Evolutionary conservation across 2,113 vertebrate species (phyloP).

Genomic region (Thalassoma bifasciatum): DNA sequence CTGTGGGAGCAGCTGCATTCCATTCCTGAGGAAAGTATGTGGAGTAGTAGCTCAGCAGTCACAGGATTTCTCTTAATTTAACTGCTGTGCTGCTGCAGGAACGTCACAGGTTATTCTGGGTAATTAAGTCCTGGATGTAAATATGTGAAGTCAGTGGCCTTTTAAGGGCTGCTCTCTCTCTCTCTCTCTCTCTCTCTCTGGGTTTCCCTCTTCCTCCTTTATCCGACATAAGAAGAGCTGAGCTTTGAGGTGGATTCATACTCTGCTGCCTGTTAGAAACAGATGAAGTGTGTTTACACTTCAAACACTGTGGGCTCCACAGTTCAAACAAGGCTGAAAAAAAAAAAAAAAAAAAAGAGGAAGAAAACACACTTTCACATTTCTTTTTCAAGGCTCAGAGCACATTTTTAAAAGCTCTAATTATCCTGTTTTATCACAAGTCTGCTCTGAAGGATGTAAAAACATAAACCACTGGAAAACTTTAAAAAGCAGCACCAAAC

Average conservation of each 20-base stretch:
- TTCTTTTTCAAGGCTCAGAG: slow-evolving; percentile 6
- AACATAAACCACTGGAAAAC: background rate
- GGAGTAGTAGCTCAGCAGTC: slow-evolving; percentile 74
- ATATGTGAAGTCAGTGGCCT: slow-evolving; percentile 54
- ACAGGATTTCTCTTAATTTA: slow-evolving; percentile 76
- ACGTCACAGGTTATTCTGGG: slow-evolving; percentile 72
- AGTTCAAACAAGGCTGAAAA: slow-evolving; percentile 46
- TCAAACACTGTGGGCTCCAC: slow-evolving; percentile 27
- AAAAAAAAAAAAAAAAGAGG: background rate
- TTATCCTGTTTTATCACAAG: background rate
- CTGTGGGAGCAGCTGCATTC: slow-evolving; percentile 69
- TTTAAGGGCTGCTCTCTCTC: slow-evolving; percentile 29
- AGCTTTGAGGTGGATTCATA: slow-evolving; percentile 11
- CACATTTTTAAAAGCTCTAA: background rate
- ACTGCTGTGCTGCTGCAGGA: slow-evolving; percentile 48
- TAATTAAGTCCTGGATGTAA: slow-evolving; percentile 60
- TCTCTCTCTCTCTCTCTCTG: too few relatives aligned
- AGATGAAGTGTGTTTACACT: slow-evolving; percentile 40
- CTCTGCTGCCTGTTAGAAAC: slow-evolving; percentile 24
- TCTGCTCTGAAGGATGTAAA: background rate
- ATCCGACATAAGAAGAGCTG: background rate
- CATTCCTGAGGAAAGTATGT: slow-evolving; percentile 77
- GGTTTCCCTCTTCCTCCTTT: slow-evolving; percentile 11
- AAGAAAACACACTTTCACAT: background rate
- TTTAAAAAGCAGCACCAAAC: background rate